Evolutionary conservation across 2,888 invertebrate genomes (phyloP), one percentile per base, ranked within the genome.

Genomic region (Caenorhabditis afra): DNA sequence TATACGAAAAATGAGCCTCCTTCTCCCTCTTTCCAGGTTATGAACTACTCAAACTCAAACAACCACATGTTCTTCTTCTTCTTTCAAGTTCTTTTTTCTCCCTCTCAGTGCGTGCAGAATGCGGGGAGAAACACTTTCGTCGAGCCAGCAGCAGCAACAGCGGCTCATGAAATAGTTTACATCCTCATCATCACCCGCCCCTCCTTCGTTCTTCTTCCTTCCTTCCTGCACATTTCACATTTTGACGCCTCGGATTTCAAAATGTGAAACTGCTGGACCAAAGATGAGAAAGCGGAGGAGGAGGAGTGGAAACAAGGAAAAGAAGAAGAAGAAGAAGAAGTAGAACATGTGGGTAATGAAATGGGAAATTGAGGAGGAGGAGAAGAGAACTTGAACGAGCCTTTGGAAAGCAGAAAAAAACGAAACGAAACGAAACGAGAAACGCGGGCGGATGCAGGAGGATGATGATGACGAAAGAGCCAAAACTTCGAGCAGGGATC

Each of bases 231-330:
- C 29, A 29, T 29, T 29, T 29, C 29, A 29, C 29, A 29, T 7
- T 45, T 62, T 55, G 61, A 53, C 70, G 61, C 70, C 59, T 70
- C 70, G 55, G 53, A 70, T 71, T 71, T 71, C 71, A 64, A 62
- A 55, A 61, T 59, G 58, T 53, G 39, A 10, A 16, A 4, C 10
- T 22, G n/a, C 35, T 18, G 45, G 55, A 45, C 47, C 71, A 71
- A 64, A 64, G 71, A 71, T 71, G 71, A 71, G 61, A 45, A 23
- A 20, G 49, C 37, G 55, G 61, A 57, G 62, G 70, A 62, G 50
- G 58, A 66, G 47, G 49, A 50, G n/a, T n/a, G n/a, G n/a, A n/a
- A n/a, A n/a, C n/a, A n/a, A n/a, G n/a, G n/a, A n/a, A 71, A 52
- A 44, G n/a, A 20, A n/a, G n/a, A 37, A 18, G 55, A 52, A 55